Conservation (phyloP, 2,797 vertebrate species). For the Pogonophryne albipinna region DNA sequence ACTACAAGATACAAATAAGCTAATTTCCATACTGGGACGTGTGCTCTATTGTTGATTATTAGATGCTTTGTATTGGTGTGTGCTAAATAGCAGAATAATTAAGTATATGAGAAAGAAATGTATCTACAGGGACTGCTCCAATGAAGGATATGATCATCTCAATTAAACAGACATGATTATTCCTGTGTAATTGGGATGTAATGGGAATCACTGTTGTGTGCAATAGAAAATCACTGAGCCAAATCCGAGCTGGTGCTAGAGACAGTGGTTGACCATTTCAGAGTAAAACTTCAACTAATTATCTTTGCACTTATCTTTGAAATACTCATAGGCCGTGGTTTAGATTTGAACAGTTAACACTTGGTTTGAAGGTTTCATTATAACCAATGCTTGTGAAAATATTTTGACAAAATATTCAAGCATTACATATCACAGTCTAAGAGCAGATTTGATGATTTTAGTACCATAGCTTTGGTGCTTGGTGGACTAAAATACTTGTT, state of each 20-base stretch:
- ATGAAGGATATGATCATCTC: conserved; percentile 73
- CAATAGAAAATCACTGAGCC: conserved; percentile 63
- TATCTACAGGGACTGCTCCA: conserved; percentile 66
- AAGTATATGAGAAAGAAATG: conserved; percentile 64
- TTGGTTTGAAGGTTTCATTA: not conserved
- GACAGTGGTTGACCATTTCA: conserved; percentile 44
- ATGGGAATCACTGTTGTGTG: conserved; percentile 69
- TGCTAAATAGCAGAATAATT: conserved; percentile 61
- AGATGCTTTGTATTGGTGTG: conserved; percentile 34
- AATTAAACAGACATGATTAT: conserved; percentile 74
- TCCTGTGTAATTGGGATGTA: conserved; percentile 71
- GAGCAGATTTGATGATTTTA: not conserved
- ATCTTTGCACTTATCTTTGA: conserved; percentile 2
- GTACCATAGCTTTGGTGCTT: not conserved
- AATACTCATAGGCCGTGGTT: conserved; percentile 16
- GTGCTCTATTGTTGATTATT: conserved; percentile 52
- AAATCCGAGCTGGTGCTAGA: conserved; percentile 56
- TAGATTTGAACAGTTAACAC: not conserved
- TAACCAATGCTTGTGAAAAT: not conserved
- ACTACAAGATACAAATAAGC: conserved; percentile 29
- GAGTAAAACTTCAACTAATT: conserved; percentile 20
- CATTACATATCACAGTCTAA: not conserved
- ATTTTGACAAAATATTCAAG: conserved; percentile 7
- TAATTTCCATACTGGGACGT: conserved; percentile 30
- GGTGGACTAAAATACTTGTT: too few relatives aligned